These are phyloP conservation scores for Fistularia tabacaria DNA, from an alignment of 2,797 vertebrate genomes.

Conservation along the genomic window DNA sequence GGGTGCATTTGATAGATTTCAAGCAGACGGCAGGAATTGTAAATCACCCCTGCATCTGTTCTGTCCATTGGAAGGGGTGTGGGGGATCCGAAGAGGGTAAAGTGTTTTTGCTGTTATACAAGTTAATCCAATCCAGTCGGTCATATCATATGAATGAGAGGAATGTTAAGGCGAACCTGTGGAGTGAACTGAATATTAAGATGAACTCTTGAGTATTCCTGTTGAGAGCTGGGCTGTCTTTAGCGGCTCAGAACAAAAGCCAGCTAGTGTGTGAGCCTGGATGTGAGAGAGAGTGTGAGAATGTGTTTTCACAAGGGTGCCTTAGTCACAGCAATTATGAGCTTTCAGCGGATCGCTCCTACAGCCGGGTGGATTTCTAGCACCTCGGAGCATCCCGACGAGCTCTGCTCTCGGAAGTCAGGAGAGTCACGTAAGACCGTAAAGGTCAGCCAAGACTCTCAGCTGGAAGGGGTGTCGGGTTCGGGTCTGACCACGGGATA, in stretches of 20 bases:
- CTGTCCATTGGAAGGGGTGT: too few relatives aligned
- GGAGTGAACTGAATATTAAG: slow-evolving; percentile 12
- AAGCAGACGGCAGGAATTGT: too few relatives aligned
- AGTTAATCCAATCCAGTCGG: too few relatives aligned
- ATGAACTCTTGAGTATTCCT: slow-evolving; percentile 20
- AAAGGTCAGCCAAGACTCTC: background rate
- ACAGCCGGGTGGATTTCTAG: slow-evolving; percentile 27
- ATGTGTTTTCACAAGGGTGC: slow-evolving; percentile 12
- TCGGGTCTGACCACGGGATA: too few relatives aligned
- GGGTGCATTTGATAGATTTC: too few relatives aligned
- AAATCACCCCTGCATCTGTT: too few relatives aligned
- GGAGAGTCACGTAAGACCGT: background rate
- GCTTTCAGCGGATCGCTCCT: slow-evolving; percentile 33
- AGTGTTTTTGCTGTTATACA: too few relatives aligned
- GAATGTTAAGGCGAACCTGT: slow-evolving; percentile 34
- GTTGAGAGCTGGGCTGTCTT: slow-evolving; percentile 23
- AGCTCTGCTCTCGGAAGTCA: slow-evolving; percentile 15
- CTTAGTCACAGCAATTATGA: slow-evolving; percentile 26
- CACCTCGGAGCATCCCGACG: slow-evolving; percentile 5
- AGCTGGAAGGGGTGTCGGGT: background rate
- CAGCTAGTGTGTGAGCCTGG: background rate
- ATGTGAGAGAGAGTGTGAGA: slow-evolving; percentile 2
- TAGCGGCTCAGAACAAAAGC: slow-evolving; percentile 22
- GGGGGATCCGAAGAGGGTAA: too few relatives aligned
- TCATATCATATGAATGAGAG: slow-evolving; percentile 9